Conservation (phyloP, 2,888 invertebrate genomes). For the Cephalotes varians region DNA sequence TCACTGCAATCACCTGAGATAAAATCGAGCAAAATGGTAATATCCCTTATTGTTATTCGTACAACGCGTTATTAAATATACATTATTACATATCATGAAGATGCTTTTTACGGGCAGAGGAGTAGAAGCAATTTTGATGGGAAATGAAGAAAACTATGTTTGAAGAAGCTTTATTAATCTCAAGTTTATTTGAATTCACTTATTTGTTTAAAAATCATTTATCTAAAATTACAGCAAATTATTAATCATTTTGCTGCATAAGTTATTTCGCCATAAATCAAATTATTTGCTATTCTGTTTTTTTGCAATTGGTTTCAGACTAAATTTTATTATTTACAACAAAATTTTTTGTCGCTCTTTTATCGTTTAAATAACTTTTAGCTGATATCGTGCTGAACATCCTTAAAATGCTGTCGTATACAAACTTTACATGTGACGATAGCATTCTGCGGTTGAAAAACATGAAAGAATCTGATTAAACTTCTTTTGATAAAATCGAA, state of each 20-base stretch:
- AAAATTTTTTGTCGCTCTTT: too few relatives aligned
- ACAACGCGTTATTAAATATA: slow-evolving; percentile 15
- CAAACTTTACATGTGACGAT: neutral
- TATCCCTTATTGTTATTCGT: neutral
- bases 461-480: neutral
- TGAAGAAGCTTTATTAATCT: neutral
- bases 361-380: too few relatives aligned
- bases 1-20: neutral
- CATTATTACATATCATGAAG: neutral
- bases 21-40: slow-evolving; percentile 3
- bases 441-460: neutral
- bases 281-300: too few relatives aligned
- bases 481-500: neutral
- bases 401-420: neutral
- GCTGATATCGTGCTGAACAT: too few relatives aligned
- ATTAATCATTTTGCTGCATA: too few relatives aligned
- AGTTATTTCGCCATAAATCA: too few relatives aligned
- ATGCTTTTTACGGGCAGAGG: neutral
- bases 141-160: neutral
- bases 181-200: too few relatives aligned
- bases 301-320: too few relatives aligned
- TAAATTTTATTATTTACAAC: too few relatives aligned
- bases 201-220: too few relatives aligned
- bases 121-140: neutral
- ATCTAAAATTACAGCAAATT: too few relatives aligned